Conservation (phyloP, 2,797 vertebrate genomes). For the Brachyrhaphis roseni region DNA sequence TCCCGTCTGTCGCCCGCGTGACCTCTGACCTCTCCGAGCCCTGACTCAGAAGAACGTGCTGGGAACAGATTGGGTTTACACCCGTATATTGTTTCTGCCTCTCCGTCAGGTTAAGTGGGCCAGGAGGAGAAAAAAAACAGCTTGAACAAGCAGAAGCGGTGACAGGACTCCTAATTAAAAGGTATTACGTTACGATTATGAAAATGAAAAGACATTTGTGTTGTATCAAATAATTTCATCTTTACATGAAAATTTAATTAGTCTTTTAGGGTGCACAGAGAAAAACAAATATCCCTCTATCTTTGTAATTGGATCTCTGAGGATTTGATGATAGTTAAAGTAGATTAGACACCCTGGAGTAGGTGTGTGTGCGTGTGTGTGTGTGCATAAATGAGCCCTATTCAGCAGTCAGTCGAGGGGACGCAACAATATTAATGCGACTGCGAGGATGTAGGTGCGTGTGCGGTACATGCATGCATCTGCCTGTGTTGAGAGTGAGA, state of each 20-base stretch:
- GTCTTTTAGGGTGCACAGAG: constrained; percentile 77
- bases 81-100: background rate
- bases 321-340: constrained; percentile 80
- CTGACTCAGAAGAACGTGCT: constrained; percentile 21
- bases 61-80: background rate
- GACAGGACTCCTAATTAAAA: constrained; percentile 63
- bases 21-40: constrained; percentile 31
- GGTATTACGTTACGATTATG: constrained; percentile 71
- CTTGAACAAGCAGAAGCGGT: constrained; percentile 41
- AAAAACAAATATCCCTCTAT: constrained; percentile 81
- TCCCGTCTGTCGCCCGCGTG: constrained; percentile 31
- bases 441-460: constrained; percentile 12
- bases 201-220: constrained; percentile 78
- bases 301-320: constrained; percentile 82
- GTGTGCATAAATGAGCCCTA: constrained; percentile 60
- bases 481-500: constrained; percentile 29
- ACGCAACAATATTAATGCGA: constrained; percentile 61
- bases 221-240: constrained; percentile 79
- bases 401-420: constrained; percentile 55
- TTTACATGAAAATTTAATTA: constrained; percentile 82
- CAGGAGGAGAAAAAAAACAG: background rate
- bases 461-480: constrained; percentile 54
- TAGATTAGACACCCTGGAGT: constrained; percentile 75
- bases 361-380: constrained; percentile 19
- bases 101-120: constrained; percentile 16